These are phyloP conservation scores for Chaunax sp. DNA, from an alignment of 2,797 vertebrate species.

Conservation along the genomic window DNA sequence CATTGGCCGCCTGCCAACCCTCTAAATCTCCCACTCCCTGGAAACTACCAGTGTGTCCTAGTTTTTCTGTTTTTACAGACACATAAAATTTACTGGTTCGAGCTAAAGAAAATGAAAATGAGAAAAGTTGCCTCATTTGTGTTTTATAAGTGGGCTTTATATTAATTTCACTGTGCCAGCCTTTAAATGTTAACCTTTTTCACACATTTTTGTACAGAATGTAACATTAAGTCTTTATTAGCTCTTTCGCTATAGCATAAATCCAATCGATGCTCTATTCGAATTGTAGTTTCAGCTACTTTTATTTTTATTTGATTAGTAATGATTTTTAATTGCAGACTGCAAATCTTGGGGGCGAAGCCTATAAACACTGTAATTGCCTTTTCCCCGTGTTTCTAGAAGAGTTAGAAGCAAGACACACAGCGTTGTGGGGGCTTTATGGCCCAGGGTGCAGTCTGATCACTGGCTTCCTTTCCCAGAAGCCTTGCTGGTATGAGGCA, in stretches of 20 bases:
- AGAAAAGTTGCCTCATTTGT: constrained; percentile 58
- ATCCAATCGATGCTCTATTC: constrained; percentile 67
- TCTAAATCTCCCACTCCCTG: constrained; percentile 83
- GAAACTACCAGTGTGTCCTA: constrained; percentile 74
- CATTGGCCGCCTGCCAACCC: constrained; percentile 79
- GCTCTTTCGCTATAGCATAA: constrained; percentile 68
- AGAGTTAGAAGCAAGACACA: constrained; percentile 72
- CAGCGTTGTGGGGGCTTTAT: constrained; percentile 72
- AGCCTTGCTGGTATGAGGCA: constrained; percentile 66
- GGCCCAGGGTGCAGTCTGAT: constrained; percentile 67
- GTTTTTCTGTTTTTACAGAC: constrained; percentile 72
- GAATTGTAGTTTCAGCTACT: constrained; percentile 75
- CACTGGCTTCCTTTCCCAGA: constrained; percentile 73
- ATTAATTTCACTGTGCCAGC: constrained; percentile 50
- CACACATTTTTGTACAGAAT: constrained; percentile 63
- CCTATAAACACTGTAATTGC: constrained; percentile 84
- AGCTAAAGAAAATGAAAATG: constrained; percentile 58
- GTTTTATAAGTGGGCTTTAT: constrained; percentile 62
- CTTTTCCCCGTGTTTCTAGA: constrained; percentile 73
- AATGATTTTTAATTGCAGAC: constrained; percentile 85
- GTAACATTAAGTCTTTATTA: constrained; percentile 74
- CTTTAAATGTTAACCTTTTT: constrained; percentile 66
- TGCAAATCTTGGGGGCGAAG: constrained; percentile 77
- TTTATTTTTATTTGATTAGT: constrained; percentile 86
- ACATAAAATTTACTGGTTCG: constrained; percentile 47